These are phyloP conservation scores for Eutolmus rufibarbis DNA, from an alignment of 2,888 invertebrate genomes.

Conservation along the genomic window DNA sequence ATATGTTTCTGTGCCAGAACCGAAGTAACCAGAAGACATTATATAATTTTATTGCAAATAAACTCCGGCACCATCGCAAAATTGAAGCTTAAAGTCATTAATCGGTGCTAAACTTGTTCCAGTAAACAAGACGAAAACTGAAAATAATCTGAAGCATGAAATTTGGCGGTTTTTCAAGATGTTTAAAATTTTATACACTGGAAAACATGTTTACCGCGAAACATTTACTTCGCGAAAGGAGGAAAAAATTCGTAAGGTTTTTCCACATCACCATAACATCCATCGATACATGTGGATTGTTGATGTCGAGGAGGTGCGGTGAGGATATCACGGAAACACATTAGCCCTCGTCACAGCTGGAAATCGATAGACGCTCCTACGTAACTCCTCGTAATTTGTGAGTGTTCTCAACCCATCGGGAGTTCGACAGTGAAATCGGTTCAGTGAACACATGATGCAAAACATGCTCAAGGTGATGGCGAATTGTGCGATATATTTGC, in stretches of 20 bases:
- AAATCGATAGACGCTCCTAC: background rate
- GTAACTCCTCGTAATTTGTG: background rate
- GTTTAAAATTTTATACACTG: background rate
- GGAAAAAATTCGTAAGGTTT: background rate
- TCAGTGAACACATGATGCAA: background rate
- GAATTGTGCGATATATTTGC: background rate
- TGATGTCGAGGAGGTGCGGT: background rate
- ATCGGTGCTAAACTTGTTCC: background rate
- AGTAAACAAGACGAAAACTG: background rate
- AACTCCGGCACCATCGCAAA: background rate
- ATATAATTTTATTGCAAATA: background rate
- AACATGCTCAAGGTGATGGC: background rate
- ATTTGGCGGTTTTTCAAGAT: conserved; percentile 1
- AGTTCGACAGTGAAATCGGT: background rate
- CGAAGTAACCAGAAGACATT: background rate
- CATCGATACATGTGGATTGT: background rate
- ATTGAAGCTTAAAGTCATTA: background rate
- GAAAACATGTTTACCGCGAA: background rate
- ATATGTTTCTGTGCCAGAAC: background rate
- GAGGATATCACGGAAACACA: background rate
- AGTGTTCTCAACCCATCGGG: background rate
- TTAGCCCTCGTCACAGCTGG: background rate
- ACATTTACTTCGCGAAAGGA: background rate
- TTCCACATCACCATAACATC: background rate
- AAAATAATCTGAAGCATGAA: background rate